phyloP scores from a whole-genome alignment of 2,797 vertebrate species.

The Avahi laniger region DNA sequence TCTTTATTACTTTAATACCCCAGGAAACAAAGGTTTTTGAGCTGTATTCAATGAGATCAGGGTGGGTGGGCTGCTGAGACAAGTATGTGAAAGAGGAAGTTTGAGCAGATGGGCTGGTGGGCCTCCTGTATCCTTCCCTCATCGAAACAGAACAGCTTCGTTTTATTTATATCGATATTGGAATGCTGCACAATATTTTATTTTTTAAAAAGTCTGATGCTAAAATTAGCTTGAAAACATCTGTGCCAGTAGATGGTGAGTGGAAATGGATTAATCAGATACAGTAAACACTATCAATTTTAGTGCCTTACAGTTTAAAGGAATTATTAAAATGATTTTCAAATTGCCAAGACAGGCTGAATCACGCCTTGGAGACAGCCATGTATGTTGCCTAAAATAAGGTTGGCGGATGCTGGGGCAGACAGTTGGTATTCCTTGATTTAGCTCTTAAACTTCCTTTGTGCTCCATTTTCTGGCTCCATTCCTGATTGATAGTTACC shows the following conservation, averaged over 20 bases:
- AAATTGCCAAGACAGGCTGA: slow-evolving; percentile 63
- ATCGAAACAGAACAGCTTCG: neutral
- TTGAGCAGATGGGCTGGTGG: neutral
- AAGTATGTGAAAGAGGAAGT: neutral
- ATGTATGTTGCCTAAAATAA: slow-evolving; percentile 63
- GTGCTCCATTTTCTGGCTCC: slow-evolving; percentile 36
- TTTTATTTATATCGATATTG: slow-evolving; percentile 34
- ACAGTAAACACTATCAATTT: slow-evolving; percentile 67
- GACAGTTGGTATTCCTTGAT: slow-evolving; percentile 61
- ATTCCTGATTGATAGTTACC: neutral
- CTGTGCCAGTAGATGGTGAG: slow-evolving; percentile 57
- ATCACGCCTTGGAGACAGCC: slow-evolving; percentile 40
- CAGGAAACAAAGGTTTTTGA: neutral
- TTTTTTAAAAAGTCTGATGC: neutral
- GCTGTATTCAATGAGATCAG: neutral
- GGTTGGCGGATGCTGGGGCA: slow-evolving; percentile 25
- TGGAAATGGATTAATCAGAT: slow-evolving; percentile 67
- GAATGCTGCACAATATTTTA: slow-evolving; percentile 32
- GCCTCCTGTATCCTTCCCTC: neutral
- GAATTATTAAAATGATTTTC: slow-evolving; percentile 67
- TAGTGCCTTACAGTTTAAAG: slow-evolving; percentile 17
- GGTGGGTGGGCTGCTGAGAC: neutral
- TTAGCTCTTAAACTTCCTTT: slow-evolving; percentile 58
- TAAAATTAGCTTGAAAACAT: slow-evolving; percentile 67
- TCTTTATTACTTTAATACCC: too few species aligned